Evolutionary conservation across 2,888 invertebrate genomes (phyloP), one percentile per base, ranked within the genome.

Genomic region (Tineola bisselliella): DNA sequence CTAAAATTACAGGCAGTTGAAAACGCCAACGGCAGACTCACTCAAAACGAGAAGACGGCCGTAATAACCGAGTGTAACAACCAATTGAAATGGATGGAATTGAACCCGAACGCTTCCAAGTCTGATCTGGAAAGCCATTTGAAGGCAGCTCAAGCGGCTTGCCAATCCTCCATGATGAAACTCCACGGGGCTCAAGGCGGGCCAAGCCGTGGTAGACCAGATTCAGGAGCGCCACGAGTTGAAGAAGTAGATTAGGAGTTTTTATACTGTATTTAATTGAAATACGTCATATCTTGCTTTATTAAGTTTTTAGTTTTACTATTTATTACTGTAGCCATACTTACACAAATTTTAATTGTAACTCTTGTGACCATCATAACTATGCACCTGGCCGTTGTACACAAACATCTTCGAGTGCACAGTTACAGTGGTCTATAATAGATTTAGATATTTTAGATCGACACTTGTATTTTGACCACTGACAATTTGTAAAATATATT

Each of bases 81-180:
- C 12, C 91, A 92, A 62, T 86, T 95, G 62, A 81, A 88, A 11
- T 97, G 96, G 96, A 79, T 97, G 43, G 97, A 97, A 67, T 78
- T 83, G 18, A 95, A 96, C 72, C 89, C 90, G 0, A 81, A 94
- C 54, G 96, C 95, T 6, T 91, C 93, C 60, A 92, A 92, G 68
- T 91, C 91, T 8, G 95, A 95, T 66, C 91, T 91, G 66, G 94
- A 95, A 60, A 89, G 92, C 66, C 93, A 91, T 69, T 79, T 95
- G 67, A 92, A 93, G 70, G 91, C 93, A 60, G 82, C 93, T 17
- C 94, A 95, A 73, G 88, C 87, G 15, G 89, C 92, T 15, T 94
- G 94, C 71, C 90, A 91, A 60, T 94, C 95, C 0, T 88, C 94
- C 52, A 95, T 96, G 91, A 90, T 93, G 74, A 95, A 94, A 71